phyloP scores from a whole-genome alignment of 2,113 vertebrate genomes.

The Odocoileus hemionus region DNA sequence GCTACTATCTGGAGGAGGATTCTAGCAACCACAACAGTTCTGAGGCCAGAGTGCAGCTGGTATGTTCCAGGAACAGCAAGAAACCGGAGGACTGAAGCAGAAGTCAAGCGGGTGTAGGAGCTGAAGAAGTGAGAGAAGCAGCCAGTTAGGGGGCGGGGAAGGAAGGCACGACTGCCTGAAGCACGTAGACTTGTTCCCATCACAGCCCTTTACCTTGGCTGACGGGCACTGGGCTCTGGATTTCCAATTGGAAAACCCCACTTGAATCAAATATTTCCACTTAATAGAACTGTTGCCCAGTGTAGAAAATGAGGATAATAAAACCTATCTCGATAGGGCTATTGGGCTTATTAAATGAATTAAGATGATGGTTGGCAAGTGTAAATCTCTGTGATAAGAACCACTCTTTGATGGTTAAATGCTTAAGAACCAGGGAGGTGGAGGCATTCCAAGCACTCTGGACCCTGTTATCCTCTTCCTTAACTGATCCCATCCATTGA shows the following conservation, averaged over 20 bases:
- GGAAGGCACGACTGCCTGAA: neutral
- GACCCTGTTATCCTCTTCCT: neutral
- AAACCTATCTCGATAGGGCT: neutral
- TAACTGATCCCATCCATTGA: neutral
- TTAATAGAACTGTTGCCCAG: neutral
- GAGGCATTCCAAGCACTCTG: neutral
- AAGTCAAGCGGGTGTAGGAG: neutral
- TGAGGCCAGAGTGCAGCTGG: neutral
- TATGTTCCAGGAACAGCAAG: neutral
- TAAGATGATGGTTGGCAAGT: neutral
- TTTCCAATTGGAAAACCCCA: neutral
- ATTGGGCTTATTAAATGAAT: neutral
- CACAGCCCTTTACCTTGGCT: fast-evolving
- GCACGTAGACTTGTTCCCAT: neutral
- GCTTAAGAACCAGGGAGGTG: neutral
- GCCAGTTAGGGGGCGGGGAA: too few relatives aligned
- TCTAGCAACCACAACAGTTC: neutral
- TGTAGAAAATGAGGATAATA: neutral
- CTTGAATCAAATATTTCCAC: neutral
- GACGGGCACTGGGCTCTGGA: neutral
- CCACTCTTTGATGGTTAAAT: neutral
- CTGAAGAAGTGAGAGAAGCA: neutral
- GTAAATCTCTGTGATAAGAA: neutral
- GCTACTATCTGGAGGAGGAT: neutral
- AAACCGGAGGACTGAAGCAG: neutral